Percentiles rank a stretch among this genome's conserved stretches.
These are phyloP conservation scores for Pyrrhia umbra DNA, from an alignment of 2,888 invertebrate species.

Conservation along the genomic window DNA sequence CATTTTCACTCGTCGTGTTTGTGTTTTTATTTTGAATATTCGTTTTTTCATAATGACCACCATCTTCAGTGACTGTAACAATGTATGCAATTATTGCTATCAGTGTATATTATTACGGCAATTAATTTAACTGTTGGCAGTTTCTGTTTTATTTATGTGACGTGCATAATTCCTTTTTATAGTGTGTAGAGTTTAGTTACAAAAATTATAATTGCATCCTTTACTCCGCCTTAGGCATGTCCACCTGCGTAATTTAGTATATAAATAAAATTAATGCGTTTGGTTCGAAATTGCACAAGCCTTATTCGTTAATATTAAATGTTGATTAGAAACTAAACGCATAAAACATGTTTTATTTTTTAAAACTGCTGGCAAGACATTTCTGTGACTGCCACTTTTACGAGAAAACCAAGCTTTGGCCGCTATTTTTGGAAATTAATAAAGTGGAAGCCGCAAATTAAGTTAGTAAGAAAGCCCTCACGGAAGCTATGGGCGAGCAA, in stretches of 20 bases:
- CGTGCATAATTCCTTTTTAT: slow-evolving; percentile 30
- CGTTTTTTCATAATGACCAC: slow-evolving; percentile 48
- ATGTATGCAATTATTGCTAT: slow-evolving; percentile 63
- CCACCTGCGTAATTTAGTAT: slow-evolving; percentile 47
- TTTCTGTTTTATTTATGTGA: slow-evolving; percentile 49
- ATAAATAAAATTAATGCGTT: slow-evolving; percentile 47
- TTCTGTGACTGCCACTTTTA: background rate
- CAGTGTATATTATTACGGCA: slow-evolving; percentile 52
- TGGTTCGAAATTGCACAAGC: slow-evolving; percentile 35
- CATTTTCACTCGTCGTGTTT: slow-evolving; percentile 61
- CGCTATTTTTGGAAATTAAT: slow-evolving; percentile 8
- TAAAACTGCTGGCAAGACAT: background rate
- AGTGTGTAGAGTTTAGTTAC: slow-evolving; percentile 41
- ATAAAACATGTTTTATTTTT: background rate
- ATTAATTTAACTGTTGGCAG: slow-evolving; percentile 52
- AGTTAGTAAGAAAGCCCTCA: slow-evolving; percentile 38
- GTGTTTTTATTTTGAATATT: slow-evolving; percentile 53
- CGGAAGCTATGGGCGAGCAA: slow-evolving; percentile 39
- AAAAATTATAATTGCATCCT: slow-evolving; percentile 49
- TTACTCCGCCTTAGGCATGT: slow-evolving; percentile 37
- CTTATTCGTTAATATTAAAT: slow-evolving; percentile 21
- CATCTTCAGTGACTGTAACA: slow-evolving; percentile 67
- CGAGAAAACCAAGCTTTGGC: background rate
- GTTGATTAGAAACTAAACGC: slow-evolving; percentile 14
- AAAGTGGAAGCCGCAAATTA: slow-evolving; percentile 17